A percentile compares a stretch with the other conserved stretches of the same genome.
These are phyloP conservation scores for Lagopus leucura DNA, from an alignment of 2,113 vertebrate species.

Conservation along the genomic window DNA sequence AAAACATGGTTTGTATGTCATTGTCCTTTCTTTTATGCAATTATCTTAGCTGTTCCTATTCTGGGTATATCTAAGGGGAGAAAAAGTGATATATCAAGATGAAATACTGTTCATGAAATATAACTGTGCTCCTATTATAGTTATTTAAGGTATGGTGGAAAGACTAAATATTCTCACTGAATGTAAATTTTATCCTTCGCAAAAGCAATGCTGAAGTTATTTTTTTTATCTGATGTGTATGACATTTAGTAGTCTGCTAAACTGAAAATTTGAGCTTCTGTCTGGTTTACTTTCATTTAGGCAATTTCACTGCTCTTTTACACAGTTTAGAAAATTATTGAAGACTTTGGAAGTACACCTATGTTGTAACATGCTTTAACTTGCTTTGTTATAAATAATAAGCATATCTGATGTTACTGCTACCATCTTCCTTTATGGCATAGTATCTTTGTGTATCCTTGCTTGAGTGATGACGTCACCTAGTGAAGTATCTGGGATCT, in stretches of 20 bases:
- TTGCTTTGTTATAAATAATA: neutral
- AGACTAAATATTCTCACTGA: neutral
- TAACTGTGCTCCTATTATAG: neutral
- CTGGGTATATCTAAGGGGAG: neutral
- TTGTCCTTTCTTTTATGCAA: conserved; percentile 20
- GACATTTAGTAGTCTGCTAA: neutral
- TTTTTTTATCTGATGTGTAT: neutral
- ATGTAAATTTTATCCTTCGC: neutral
- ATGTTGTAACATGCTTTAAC: neutral
- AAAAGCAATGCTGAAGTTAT: neutral
- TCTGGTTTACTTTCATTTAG: neutral
- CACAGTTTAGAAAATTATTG: neutral
- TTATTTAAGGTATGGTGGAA: conserved; percentile 11
- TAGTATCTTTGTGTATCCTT: neutral
- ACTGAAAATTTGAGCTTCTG: neutral
- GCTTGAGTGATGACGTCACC: neutral
- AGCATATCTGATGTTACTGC: neutral
- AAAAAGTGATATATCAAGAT: neutral
- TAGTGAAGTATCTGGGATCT: neutral
- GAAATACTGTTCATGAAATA: neutral
- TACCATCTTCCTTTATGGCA: neutral
- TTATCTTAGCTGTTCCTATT: conserved; percentile 1
- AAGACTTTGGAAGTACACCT: neutral
- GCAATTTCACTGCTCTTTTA: neutral
- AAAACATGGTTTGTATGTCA: conserved; percentile 2